Conservation (phyloP, 2,797 vertebrate species). For the Halcyon badia region DNA sequence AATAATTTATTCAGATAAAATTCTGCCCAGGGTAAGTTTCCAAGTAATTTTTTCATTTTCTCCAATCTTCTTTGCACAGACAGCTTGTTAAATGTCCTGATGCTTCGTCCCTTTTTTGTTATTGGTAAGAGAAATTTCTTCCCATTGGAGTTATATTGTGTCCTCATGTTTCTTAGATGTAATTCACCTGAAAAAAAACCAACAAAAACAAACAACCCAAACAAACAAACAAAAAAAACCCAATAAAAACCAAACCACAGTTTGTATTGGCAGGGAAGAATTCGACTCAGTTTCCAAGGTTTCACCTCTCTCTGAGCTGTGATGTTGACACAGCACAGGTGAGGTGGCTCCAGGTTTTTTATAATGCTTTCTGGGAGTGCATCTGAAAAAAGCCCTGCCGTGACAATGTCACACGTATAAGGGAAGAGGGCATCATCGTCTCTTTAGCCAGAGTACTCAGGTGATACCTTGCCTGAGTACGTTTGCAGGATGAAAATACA, state of each 20-base stretch:
- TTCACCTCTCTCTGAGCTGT: neutral
- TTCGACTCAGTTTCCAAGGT: neutral
- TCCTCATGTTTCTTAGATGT: neutral
- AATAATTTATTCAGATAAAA: conserved; percentile 9
- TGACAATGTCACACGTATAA: neutral
- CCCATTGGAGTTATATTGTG: neutral
- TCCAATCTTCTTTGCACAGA: neutral
- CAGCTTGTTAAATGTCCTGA: neutral
- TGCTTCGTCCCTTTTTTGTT: neutral
- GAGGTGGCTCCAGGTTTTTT: neutral
- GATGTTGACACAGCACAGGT: neutral
- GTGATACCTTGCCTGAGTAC: neutral
- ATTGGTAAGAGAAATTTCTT: neutral
- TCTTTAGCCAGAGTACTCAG: neutral
- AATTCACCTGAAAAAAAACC: neutral
- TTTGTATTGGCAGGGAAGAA: neutral
- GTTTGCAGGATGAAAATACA: neutral
- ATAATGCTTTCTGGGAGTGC: neutral
- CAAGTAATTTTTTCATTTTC: conserved; percentile 8
- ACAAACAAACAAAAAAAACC: too few species aligned
- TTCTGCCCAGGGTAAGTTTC: neutral
- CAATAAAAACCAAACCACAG: too few species aligned
- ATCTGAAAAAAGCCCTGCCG: neutral
- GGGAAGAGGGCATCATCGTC: neutral
- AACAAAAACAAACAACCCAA: neutral